These are phyloP conservation scores for Sakesphorus luctuosus DNA, from an alignment of 2,113 vertebrate species.

Conservation along the genomic window DNA sequence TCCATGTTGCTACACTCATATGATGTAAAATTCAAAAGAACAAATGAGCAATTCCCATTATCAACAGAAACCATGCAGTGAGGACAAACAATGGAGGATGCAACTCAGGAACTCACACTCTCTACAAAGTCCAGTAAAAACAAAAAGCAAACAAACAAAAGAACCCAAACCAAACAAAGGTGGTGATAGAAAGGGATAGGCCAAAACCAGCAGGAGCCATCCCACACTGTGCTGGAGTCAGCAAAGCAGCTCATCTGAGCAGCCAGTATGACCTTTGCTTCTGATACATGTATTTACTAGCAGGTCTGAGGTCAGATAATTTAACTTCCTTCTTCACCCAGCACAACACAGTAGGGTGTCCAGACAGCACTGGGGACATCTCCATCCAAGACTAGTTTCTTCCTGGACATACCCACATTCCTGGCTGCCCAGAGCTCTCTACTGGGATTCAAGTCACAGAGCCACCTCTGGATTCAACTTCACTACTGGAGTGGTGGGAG, in stretches of 20 bases:
- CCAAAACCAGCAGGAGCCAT: background rate
- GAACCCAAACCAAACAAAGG: background rate
- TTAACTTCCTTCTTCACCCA: background rate
- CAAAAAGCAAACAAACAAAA: background rate
- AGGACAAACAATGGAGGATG: slow-evolving; percentile 11
- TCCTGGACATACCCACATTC: background rate
- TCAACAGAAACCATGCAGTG: background rate
- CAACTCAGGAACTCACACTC: background rate
- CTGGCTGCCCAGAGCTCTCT: background rate
- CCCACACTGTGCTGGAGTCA: slow-evolving; percentile 19
- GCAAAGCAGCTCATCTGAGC: background rate
- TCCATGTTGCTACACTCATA: background rate
- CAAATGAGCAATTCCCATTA: background rate
- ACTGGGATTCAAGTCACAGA: accelerated
- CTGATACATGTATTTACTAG: background rate
- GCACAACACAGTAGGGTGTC: accelerated
- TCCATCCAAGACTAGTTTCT: background rate
- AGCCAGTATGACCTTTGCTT: background rate
- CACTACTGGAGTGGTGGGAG: background rate
- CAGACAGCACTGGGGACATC: background rate
- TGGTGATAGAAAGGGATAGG: background rate
- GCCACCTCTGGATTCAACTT: background rate
- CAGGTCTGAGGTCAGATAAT: background rate
- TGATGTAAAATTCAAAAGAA: background rate
- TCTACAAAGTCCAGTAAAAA: background rate